Evolutionary conservation across 2,888 invertebrate genomes (phyloP).

Genomic region (Abscondita cerata): DNA sequence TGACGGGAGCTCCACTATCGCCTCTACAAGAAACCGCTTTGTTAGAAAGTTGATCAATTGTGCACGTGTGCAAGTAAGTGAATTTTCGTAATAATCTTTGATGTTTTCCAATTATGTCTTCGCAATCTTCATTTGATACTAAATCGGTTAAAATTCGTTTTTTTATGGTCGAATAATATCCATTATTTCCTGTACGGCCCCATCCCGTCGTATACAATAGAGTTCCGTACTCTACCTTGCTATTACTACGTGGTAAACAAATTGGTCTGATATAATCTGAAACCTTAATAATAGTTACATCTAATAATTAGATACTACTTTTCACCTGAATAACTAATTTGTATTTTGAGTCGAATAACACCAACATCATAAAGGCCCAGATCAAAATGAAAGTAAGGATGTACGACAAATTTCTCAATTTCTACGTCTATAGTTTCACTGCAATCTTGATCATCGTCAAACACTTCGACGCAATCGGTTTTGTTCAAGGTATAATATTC

Average conservation of each 20-base stretch:
- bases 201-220: neutral
- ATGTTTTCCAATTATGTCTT: neutral
- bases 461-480: neutral
- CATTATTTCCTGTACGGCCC: neutral
- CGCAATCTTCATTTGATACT: neutral
- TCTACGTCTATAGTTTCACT: neutral
- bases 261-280: constrained; percentile 10
- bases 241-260: neutral
- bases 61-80: neutral
- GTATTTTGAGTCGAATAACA: neutral
- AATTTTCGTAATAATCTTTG: neutral
- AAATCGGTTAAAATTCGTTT: neutral
- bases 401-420: neutral
- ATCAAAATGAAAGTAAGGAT: neutral
- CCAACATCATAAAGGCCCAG: neutral
- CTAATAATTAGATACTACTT: neutral
- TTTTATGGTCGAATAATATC: neutral
- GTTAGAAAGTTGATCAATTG: neutral
- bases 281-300: neutral
- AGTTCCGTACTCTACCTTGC: neutral
- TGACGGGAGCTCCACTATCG: constrained; percentile 4
- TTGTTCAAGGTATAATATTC: neutral
- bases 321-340: neutral
- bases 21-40: neutral
- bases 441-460: neutral